phyloP scores from a whole-genome alignment of 2,113 vertebrate genomes.

The Zapus hudsonius region DNA sequence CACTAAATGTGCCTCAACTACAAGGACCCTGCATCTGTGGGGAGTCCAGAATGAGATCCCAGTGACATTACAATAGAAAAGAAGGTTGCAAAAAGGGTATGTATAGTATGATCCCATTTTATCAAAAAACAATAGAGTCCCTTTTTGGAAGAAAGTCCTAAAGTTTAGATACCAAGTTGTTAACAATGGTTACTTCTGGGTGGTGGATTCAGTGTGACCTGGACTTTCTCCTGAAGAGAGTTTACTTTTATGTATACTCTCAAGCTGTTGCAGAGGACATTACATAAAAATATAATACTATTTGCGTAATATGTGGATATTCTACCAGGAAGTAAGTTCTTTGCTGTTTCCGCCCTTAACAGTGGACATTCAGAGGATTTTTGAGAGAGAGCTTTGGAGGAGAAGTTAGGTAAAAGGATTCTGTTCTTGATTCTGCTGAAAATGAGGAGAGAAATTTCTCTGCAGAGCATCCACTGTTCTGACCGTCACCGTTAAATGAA shows the following conservation, averaged over 20 bases:
- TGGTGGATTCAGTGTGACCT: background rate
- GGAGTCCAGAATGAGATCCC: background rate
- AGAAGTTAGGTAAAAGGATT: background rate
- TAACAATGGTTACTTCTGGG: background rate
- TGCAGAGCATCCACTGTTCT: background rate
- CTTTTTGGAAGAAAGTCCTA: conserved; percentile 21
- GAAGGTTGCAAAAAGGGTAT: background rate
- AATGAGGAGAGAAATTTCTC: conserved; percentile 23
- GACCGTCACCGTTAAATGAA: conserved; percentile 62
- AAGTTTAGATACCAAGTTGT: conserved; percentile 1
- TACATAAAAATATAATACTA: no score
- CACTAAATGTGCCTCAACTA: no score
- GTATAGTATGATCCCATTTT: background rate
- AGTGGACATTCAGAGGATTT: background rate
- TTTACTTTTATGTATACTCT: background rate
- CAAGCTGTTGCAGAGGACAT: background rate
- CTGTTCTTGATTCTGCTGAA: background rate
- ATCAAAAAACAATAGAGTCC: background rate
- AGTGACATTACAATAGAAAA: background rate
- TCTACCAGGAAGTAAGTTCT: conserved; percentile 15
- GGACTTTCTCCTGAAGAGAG: background rate
- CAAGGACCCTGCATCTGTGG: no score
- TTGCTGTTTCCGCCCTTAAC: background rate
- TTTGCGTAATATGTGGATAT: no score
- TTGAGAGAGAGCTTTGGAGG: background rate